Conservation (phyloP, 2,888 invertebrate species). For the Smittia aterrima region DNA sequence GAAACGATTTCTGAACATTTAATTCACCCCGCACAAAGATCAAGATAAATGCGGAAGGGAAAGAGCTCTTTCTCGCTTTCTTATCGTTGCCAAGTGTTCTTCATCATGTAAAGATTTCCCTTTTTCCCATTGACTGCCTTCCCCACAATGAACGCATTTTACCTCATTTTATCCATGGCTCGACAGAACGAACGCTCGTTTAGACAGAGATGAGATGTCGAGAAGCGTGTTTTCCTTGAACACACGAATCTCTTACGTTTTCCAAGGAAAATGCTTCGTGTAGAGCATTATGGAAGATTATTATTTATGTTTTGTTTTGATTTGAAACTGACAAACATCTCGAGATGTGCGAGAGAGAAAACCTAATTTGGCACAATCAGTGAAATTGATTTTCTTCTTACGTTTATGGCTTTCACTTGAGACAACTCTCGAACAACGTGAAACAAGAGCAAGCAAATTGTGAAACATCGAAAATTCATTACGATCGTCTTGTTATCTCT, state of each 20-base stretch:
- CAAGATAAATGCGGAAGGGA: neutral
- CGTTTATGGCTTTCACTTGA: neutral
- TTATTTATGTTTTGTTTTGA: conserved; percentile 8
- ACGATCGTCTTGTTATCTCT: neutral
- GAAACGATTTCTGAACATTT: neutral
- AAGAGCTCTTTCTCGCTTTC: neutral
- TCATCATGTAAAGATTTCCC: neutral
- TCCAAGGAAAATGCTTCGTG: neutral
- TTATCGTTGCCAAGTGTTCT: neutral
- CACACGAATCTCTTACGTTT: no score
- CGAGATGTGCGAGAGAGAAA: neutral
- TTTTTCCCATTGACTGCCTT: neutral
- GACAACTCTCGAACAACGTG: neutral
- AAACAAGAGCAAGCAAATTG: neutral
- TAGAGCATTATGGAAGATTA: neutral
- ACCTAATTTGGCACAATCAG: neutral
- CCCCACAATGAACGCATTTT: neutral
- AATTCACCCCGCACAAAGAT: neutral
- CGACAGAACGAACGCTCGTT: neutral
- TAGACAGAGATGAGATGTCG: neutral
- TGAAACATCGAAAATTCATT: neutral
- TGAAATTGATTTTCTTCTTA: neutral
- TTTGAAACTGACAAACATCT: neutral
- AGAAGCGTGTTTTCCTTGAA: neutral
- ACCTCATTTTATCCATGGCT: neutral